Conservation (phyloP, 2,113 vertebrate genomes). For the Ploceus nigricollis region DNA sequence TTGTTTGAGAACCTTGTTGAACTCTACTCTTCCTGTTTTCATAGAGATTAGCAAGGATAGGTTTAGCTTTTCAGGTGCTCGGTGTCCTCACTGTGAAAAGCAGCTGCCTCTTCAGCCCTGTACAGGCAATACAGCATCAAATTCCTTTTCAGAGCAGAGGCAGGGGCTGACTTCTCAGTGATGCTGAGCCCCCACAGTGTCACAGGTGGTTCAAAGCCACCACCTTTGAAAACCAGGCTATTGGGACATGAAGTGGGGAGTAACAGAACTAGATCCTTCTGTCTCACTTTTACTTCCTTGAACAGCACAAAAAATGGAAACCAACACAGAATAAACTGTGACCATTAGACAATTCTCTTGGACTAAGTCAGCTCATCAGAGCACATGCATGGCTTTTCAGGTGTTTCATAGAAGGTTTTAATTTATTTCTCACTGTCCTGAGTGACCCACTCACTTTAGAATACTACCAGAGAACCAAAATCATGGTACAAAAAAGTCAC, state of each 20-base stretch:
- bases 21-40: neutral
- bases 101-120: neutral
- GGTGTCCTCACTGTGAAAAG: neutral
- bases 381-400: neutral
- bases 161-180: neutral
- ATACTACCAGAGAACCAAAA: neutral
- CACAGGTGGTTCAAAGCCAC: too few relatives aligned
- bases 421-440: neutral
- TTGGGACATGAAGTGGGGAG: neutral
- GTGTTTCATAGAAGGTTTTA: neutral
- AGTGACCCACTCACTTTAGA: neutral
- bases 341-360: neutral
- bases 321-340: neutral
- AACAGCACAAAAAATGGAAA: neutral
- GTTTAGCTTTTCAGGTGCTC: neutral
- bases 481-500: neutral
- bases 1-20: neutral
- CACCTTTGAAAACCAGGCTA: neutral
- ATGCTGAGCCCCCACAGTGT: neutral
- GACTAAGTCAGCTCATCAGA: neutral
- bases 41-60: neutral
- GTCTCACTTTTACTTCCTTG: neutral
- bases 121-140: rapidly evolving
- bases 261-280: neutral
- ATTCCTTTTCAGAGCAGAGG: neutral